These are phyloP conservation scores for Sphecodes monilicornis DNA, from an alignment of 2,888 invertebrate genomes.

Conservation along the genomic window DNA sequence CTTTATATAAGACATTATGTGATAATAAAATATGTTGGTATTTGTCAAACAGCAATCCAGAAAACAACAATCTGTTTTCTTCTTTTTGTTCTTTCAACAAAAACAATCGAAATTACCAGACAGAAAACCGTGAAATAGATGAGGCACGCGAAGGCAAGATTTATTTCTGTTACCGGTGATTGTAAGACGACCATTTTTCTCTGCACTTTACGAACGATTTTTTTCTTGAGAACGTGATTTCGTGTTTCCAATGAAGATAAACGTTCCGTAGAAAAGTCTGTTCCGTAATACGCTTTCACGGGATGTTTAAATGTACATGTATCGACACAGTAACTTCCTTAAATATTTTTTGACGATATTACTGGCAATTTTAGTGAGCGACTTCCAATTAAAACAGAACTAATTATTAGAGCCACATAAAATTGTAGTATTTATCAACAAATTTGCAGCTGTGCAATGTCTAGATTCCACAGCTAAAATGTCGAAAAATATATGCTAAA, in stretches of 20 bases:
- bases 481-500: no score
- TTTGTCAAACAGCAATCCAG: no score
- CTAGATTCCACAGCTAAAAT: no score
- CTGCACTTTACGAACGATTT: constrained; percentile 52
- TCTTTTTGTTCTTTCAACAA: neutral
- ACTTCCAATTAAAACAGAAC: neutral
- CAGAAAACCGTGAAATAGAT: constrained; percentile 22
- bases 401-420: no score
- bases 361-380: no score
- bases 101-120: constrained; percentile 29
- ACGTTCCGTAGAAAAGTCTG: constrained; percentile 43
- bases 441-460: no score
- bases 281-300: constrained; percentile 29
- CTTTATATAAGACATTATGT: neutral
- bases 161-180: constrained; percentile 67
- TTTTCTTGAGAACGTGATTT: constrained; percentile 31
- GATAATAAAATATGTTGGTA: neutral
- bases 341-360: neutral
- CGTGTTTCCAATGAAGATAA: constrained; percentile 65
- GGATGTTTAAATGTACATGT: neutral
- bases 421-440: no score
- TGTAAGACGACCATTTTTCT: constrained; percentile 64
- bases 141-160: constrained; percentile 41
- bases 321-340: neutral
- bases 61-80: constrained; percentile 22